A percentile compares a stretch with the other conserved stretches of the same genome.
Conservation (phyloP, 2,797 vertebrate genomes). For the Parauchenoglanis punctatus region DNA sequence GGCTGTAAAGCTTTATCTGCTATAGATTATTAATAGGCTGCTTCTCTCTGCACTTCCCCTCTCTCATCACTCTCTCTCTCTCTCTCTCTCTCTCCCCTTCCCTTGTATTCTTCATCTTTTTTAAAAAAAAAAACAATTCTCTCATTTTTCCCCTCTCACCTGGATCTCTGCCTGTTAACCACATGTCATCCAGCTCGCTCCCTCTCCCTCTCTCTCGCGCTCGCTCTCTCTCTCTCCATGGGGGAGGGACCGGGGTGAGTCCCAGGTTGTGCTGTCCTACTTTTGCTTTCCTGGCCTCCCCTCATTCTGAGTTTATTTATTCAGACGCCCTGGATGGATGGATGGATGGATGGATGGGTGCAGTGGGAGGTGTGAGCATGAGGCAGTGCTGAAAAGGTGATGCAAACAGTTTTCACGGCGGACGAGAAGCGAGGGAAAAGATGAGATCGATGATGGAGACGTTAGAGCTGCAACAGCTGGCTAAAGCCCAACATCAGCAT, state of each 20-base stretch:
- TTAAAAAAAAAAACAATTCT: not conserved
- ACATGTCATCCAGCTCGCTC: not conserved
- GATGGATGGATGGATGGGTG: slow-evolving; percentile 27
- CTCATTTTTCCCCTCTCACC: slow-evolving; percentile 34
- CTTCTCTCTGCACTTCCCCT: slow-evolving; percentile 28
- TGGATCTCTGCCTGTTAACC: slow-evolving; percentile 29
- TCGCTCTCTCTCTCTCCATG: not conserved
- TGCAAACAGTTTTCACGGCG: not conserved
- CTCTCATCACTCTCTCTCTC: not conserved
- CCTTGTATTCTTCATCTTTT: slow-evolving; percentile 25
- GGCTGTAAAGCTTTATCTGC: slow-evolving; percentile 31
- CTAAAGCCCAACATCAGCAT: not conserved
- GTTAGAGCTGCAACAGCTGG: slow-evolving; percentile 5
- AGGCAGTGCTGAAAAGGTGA: not conserved
- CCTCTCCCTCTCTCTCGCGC: not conserved
- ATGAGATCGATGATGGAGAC: not conserved
- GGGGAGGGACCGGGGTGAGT: slow-evolving; percentile 37
- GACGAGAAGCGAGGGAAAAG: not conserved
- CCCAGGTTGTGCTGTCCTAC: slow-evolving; percentile 57
- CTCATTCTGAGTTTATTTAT: slow-evolving; percentile 66
- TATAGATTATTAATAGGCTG: slow-evolving; percentile 43
- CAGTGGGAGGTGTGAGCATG: not conserved
- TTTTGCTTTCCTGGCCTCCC: slow-evolving; percentile 43
- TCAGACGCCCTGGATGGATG: slow-evolving; percentile 63
- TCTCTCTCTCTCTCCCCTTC: not conserved